Base-by-base conservation (phyloP, 2,888 invertebrate species). In the Diplolepis rosae region DNA sequence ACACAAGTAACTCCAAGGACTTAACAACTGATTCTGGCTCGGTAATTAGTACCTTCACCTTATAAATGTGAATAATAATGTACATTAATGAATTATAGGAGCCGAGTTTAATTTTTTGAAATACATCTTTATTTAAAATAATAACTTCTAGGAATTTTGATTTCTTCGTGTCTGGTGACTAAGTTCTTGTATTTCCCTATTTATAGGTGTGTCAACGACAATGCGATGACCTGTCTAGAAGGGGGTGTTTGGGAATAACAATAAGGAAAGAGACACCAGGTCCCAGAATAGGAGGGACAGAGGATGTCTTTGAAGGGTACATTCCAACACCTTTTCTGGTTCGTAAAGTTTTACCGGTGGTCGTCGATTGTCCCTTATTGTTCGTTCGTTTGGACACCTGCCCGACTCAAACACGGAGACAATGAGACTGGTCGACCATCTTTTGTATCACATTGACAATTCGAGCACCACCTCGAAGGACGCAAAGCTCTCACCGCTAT, bases 311-410 rank as follows among this genome's bases (percentile, higher is more conserved):
- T 30, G 22, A 27, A 30, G 68, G 68, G 39, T 61, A 18, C 28
- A 18, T 61, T 39, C 61, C 22, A 65, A 30, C 69, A 50, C 69
- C 65, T 69, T 69, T 74, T 52, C 61, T 35, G 48, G 27, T 32
- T 51, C 65, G 68, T 74, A 73, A 74, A 80, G 76, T 79, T 73
- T 79, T 80, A 80, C 82, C 79, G 81, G 82, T 81, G 81, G 80
- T 77, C 76, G 77, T 65, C 78, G 66, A 82, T 83, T 83, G 80
- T 83, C 71, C 66, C 61, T 68, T 67, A 80, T 83, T 83, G 76
- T 82, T 56, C 65, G 66, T 61, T 27, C 73, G 69, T 73, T 39
- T 32, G 68, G 71, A 66, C 65, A 73, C 77, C 79, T 82, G 81
- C 82, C 83, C 73, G 50, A 30, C 73, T 67, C 68, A 66, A 70